phyloP scores from a whole-genome alignment of 2,797 vertebrate genomes.

The Dicrostonyx torquatus region DNA sequence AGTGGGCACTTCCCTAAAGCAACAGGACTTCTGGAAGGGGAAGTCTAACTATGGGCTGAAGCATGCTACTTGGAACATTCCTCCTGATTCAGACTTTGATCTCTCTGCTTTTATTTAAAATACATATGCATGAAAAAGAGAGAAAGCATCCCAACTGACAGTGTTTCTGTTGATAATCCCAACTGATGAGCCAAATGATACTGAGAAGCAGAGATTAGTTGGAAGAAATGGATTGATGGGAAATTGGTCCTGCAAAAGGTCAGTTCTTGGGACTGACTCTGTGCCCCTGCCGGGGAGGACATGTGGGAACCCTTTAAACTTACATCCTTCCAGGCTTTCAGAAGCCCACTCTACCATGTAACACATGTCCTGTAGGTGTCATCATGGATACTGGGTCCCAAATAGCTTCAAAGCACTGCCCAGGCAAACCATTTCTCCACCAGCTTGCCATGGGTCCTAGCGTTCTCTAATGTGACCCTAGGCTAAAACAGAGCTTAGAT shows the following conservation, averaged over 20 bases:
- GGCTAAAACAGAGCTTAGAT: background rate
- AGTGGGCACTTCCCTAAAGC: fast-evolving
- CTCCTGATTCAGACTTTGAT: background rate
- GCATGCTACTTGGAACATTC: too few species aligned
- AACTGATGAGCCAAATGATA: background rate
- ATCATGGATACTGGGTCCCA: fast-evolving
- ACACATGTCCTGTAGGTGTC: fast-evolving
- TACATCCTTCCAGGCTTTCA: background rate
- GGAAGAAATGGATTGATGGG: background rate
- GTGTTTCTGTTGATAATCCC: background rate
- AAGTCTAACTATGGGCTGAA: background rate
- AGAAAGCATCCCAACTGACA: too few species aligned
- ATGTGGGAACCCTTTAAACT: background rate
- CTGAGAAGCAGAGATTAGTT: background rate
- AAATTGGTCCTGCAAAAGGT: background rate
- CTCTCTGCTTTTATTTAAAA: background rate
- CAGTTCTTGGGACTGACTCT: fast-evolving
- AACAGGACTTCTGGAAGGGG: fast-evolving
- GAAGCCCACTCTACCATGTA: too few species aligned
- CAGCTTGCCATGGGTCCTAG: background rate
- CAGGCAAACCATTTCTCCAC: background rate
- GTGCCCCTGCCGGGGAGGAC: too few species aligned
- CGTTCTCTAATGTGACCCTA: background rate
- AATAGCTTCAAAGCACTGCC: background rate
- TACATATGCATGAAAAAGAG: too few species aligned